Percentiles rank a stretch among this genome's conserved stretches.
Conservation (phyloP, 2,797 vertebrate genomes). For the Halcyon smyrnensis region DNA sequence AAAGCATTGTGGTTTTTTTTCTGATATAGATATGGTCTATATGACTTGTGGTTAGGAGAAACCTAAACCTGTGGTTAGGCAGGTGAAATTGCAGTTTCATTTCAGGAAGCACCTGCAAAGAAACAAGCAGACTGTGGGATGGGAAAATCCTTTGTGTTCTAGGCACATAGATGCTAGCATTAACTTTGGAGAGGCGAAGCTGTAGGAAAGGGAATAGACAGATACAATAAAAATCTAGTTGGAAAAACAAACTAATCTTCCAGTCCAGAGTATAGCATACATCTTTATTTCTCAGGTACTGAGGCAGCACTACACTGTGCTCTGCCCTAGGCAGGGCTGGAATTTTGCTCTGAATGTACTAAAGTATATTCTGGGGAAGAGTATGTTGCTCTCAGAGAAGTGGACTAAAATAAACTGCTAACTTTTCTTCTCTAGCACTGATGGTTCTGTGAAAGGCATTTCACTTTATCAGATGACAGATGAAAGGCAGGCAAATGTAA, state of each 20-base stretch:
- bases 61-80: background rate
- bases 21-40: background rate
- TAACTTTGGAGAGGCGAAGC: background rate
- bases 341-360: background rate
- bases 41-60: background rate
- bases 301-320: background rate
- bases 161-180: background rate
- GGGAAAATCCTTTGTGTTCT: background rate
- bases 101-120: slow-evolving; percentile 12
- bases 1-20: background rate
- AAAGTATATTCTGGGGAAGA: background rate
- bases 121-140: background rate
- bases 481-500: background rate
- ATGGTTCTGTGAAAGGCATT: background rate
- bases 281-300: background rate
- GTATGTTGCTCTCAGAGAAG: background rate
- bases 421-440: background rate
- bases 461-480: background rate
- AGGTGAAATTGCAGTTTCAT: background rate
- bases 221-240: background rate
- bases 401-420: background rate
- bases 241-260: background rate
- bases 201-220: background rate
- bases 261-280: background rate
- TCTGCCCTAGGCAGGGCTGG: background rate